These are phyloP conservation scores for Corydoras sp. DNA, from an alignment of 2,113 vertebrate genomes.

Conservation along the genomic window DNA sequence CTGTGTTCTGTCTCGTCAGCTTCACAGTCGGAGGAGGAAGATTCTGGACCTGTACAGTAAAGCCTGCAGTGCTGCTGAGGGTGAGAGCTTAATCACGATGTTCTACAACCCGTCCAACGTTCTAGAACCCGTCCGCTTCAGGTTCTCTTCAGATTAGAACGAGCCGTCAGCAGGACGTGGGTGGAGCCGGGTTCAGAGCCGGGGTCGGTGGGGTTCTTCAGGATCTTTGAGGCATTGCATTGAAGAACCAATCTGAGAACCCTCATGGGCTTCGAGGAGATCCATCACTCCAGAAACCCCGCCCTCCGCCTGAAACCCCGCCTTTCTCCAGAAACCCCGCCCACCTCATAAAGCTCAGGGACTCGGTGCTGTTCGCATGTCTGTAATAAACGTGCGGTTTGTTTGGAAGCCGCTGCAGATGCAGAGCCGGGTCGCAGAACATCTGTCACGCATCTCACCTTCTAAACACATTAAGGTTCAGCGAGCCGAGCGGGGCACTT, in stretches of 20 bases:
- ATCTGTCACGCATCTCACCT: conserved; percentile 35
- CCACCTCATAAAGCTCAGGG: no score
- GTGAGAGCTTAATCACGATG: conserved; percentile 55
- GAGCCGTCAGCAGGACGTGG: no score
- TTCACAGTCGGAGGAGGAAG: conserved; percentile 95
- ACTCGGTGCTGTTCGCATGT: neutral
- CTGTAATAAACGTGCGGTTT: conserved; percentile 14
- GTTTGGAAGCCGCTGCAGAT: neutral
- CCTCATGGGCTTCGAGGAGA: no score
- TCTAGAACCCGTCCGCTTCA: no score
- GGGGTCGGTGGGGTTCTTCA: no score
- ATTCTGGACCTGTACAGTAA: conserved; percentile 89
- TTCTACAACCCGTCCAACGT: neutral
- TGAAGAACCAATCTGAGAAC: no score
- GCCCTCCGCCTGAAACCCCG: no score
- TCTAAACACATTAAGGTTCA: conserved; percentile 32
- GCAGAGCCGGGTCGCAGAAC: conserved; percentile 17
- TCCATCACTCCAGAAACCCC: no score
- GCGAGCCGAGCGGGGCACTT: conserved; percentile 31
- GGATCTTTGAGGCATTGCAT: no score
- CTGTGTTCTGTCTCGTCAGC: conserved; percentile 58
- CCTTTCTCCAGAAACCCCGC: no score
- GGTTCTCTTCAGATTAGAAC: no score
- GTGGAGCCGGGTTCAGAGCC: no score
- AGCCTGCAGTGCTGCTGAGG: conserved; percentile 85